Evolutionary conservation across 2,888 invertebrate species (phyloP), one percentile per base, ranked within the genome.

Genomic region (Limnephilus marmoratus): DNA sequence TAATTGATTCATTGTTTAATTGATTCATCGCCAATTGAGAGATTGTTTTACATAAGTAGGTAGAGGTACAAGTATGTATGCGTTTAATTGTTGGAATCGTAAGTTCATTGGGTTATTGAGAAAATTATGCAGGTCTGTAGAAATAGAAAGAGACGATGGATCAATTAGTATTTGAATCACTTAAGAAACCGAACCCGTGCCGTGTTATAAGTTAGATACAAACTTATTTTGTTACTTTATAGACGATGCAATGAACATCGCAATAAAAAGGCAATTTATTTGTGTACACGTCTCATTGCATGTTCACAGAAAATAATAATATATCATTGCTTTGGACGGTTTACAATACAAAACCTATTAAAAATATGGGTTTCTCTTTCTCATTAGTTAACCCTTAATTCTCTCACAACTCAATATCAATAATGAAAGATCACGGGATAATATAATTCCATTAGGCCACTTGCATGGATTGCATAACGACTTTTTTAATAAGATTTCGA

Each of bases 1-100:
- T 68, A 68, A 68, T 68, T 68, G 24, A 68, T 68, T 83, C 18
- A 83, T 83, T 83, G 83, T 83, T 34, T 83, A 83, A 83, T 83
- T 83, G 83, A 83, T 83, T 83, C 83, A 83, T 83, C 37, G 83
- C 83, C 83, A 83, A 83, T 83, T 83, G 83, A 83, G 68, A n/a
- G 68, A 68, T n/a, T 68, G n/a, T 68, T 68, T 68, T 68, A 68
- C n/a, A 68, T 68, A 68, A 24, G 68, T 68, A 68, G n/a, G 68
- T 68, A 68, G 68, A 68, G 68, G n/a, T 53, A 18, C 53, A 53
- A 53, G 53, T 68, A 9, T 24, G n/a, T 83, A 83, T 41, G 83
- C 34, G 83, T 68, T 68, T 68, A 24, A 68, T 68, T 68, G 68
- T 83, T 83, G 18, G 37, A 24, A 83, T 83, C 83, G 2, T 83